Evolutionary conservation across 2,797 vertebrate species (phyloP).

Genomic region (Caiman crocodilus): DNA sequence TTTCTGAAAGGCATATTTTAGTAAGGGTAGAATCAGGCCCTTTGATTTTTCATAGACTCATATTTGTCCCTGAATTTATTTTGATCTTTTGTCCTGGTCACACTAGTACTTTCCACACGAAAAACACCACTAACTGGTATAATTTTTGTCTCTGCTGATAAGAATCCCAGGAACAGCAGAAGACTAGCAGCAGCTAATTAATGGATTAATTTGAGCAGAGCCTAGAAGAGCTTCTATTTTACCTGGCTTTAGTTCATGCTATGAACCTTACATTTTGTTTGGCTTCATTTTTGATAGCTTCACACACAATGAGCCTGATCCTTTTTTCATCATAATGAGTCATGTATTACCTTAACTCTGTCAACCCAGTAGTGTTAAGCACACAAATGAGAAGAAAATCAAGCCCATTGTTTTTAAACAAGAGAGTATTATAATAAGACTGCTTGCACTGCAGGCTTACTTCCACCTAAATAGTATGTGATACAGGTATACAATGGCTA

Average conservation of each 20-base stretch:
- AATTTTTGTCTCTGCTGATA: not conserved
- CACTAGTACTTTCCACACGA: not conserved
- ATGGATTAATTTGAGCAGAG: not conserved
- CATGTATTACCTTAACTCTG: conserved; percentile 24
- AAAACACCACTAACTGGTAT: not conserved
- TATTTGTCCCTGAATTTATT: conserved; percentile 29
- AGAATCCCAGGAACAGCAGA: conserved; percentile 6
- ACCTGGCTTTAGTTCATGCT: not conserved
- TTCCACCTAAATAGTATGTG: conserved; percentile 56
- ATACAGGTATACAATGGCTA: conserved; percentile 67
- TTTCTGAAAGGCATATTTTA: not conserved
- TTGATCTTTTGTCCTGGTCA: conserved; percentile 7
- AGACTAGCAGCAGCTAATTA: not conserved
- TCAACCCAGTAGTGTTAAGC: conserved; percentile 43
- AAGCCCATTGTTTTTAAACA: not conserved
- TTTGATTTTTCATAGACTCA: not conserved
- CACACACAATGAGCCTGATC: conserved; percentile 19
- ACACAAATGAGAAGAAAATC: not conserved
- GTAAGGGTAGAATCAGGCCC: not conserved
- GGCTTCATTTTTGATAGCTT: not conserved
- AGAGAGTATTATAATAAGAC: conserved; percentile 11
- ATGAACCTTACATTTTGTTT: conserved; percentile 19
- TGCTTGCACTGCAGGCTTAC: conserved; percentile 51
- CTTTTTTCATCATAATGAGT: conserved; percentile 1
- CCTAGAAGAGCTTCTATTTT: not conserved